Conservation (phyloP, 53 echinoderm and acorn worm genomes). For the Arbacia lixula region DNA sequence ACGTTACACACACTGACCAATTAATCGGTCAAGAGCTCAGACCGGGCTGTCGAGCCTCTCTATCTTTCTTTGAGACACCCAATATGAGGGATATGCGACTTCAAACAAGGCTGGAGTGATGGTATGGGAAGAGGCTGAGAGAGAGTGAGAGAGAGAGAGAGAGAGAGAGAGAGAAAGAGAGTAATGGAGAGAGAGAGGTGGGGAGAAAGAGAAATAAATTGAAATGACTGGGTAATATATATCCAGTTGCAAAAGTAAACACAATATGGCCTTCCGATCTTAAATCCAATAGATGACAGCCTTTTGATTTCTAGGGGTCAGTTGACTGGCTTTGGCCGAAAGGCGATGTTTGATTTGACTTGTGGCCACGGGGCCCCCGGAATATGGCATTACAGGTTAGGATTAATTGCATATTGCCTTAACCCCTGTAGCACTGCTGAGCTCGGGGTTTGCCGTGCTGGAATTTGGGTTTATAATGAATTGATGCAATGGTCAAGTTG, state of each 20-base stretch:
- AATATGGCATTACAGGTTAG: background rate
- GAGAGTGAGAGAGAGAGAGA: no score
- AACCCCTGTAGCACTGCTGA: background rate
- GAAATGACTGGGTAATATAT: constrained; percentile 51
- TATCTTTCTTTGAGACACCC: background rate
- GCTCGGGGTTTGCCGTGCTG: background rate
- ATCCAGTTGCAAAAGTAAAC: constrained; percentile 59
- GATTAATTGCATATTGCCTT: no score
- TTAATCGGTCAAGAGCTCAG: constrained; percentile 44
- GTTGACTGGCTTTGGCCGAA: constrained; percentile 28
- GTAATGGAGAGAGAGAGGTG: background rate
- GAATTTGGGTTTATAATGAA: no score
- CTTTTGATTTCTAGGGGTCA: constrained; percentile 39
- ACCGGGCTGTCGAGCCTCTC: background rate
- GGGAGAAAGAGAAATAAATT: constrained; percentile 51
- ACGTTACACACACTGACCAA: constrained; percentile 53
- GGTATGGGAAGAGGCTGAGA: no score
- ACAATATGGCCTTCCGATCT: constrained; percentile 40
- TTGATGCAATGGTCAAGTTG: no score
- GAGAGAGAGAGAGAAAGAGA: background rate
- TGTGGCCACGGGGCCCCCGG: constrained; percentile 15
- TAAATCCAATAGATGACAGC: constrained; percentile 41
- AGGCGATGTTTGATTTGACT: constrained; percentile 45
- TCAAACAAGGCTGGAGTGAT: no score
- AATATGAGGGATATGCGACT: constrained; percentile 25